Base-by-base conservation (phyloP, 1,140 invertebrate genomes). In the Cotesia glomerata region DNA sequence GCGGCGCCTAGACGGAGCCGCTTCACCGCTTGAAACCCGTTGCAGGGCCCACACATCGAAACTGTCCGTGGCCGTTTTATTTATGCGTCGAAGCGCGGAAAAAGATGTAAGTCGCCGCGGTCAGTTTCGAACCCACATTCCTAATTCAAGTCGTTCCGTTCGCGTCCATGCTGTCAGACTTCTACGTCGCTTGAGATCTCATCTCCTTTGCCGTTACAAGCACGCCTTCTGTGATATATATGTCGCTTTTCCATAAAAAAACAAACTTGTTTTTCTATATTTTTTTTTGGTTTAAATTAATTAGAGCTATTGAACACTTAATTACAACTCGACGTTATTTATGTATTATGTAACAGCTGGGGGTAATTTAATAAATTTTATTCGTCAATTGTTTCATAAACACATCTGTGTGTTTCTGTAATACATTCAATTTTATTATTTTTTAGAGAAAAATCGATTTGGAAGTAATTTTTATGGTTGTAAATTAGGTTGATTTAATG, bases 61-160 rank as follows among this genome's bases (percentile, higher is more conserved):
- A 85, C 81, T 85, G 84, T 85, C 83, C 80, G 36, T 52, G 77
- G 82, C 82, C 78, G 79, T 87, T 87, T 74, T 87, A 86, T 87
- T 87, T 86, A 86, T 85, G 84, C 80, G 82, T 74, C 82, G 79
- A 84, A 84, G 79, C 77, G 82, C 79, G 83, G 85, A 86, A 87
- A 86, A 86, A 86, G 85, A 87, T 85, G 84, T 85, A 87, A 85
- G 84, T 82, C 80, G 69, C 70, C 56, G 62, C 64, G 73, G 16
- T 14, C 62, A 36, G 14, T 11, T 78, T 69, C 45, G 73, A 73
- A 69, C 76, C 78, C 77, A 75, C 83, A 84, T 84, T 85, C 84
- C 80, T 80, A 56, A 39, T 49, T 35, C 71, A 32, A 26, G 35
- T 14, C 18, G 14, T 61, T 36, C 14, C 35, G 39, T 69, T 59